A percentile compares a stretch with the other conserved stretches of the same genome.
Evolutionary conservation across 2,797 vertebrate genomes (phyloP).

Genomic region (Sciurus vulgaris): DNA sequence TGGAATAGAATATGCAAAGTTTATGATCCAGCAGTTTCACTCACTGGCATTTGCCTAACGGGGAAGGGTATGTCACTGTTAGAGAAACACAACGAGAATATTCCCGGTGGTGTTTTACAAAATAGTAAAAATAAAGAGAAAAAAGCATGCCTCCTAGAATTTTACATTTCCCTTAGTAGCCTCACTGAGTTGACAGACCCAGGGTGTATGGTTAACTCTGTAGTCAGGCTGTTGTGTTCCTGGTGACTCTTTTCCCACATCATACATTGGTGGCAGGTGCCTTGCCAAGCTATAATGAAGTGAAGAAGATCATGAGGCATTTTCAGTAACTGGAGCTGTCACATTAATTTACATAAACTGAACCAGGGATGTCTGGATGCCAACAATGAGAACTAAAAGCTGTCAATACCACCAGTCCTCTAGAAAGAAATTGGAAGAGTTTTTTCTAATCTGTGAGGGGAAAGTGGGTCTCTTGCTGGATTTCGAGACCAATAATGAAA

Average conservation of each 20-base stretch:
- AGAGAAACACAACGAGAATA: not conserved
- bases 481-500: not conserved
- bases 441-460: not conserved
- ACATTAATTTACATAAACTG: not conserved
- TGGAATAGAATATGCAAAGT: not conserved
- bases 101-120: not conserved
- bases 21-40: not conserved
- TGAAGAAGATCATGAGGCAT: not conserved
- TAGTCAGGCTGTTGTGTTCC: slow-evolving; percentile 37
- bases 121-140: not conserved
- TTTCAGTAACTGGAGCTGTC: slow-evolving; percentile 46
- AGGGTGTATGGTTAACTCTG: not conserved
- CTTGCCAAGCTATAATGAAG: not conserved
- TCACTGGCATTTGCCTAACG: no score
- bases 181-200: not conserved
- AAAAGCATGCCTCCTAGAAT: not conserved
- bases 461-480: slow-evolving; percentile 22
- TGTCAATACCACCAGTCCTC: not conserved
- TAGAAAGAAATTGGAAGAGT: slow-evolving; percentile 2
- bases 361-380: not conserved
- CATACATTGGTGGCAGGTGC: not conserved
- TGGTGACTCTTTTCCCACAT: not conserved
- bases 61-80: not conserved
- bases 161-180: not conserved
- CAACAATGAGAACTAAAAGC: not conserved